These are phyloP conservation scores for Netelia virgata DNA, from an alignment of 2,888 invertebrate genomes.

Conservation along the genomic window DNA sequence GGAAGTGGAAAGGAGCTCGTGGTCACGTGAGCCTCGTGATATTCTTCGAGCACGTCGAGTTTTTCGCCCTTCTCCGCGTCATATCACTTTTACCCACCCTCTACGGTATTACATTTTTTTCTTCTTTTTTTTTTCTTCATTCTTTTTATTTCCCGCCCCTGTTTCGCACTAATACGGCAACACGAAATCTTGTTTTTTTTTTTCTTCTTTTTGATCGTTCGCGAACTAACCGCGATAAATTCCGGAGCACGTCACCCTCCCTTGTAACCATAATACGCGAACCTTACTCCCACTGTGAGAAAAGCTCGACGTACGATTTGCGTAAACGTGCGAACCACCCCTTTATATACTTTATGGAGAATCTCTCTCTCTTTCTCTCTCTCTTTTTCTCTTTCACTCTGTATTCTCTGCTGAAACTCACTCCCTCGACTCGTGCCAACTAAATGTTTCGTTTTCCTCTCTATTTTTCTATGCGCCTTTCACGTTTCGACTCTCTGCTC, in stretches of 20 bases:
- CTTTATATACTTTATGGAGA: conserved; percentile 40
- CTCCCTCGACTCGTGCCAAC: not conserved
- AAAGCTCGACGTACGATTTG: conserved; percentile 73
- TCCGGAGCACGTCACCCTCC: conserved; percentile 61
- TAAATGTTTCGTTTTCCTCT: conserved; percentile 11
- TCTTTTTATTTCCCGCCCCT: conserved; percentile 25
- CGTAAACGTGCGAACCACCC: conserved; percentile 73
- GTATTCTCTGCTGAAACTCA: conserved; percentile 16
- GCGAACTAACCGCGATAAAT: conserved; percentile 67
- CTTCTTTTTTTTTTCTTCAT: not conserved
- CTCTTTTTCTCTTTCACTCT: too few species aligned
- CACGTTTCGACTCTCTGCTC: conserved; percentile 27
- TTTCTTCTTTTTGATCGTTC: conserved; percentile 20
- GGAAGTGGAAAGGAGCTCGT: conserved; percentile 40
- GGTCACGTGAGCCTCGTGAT: conserved; percentile 69
- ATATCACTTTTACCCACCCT: conserved; percentile 51
- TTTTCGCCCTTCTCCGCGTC: conserved; percentile 20
- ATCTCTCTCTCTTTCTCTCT: too few species aligned
- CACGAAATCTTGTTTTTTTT: too few species aligned
- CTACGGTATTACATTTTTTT: conserved; percentile 45
- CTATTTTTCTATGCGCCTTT: not conserved
- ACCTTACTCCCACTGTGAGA: conserved; percentile 1
- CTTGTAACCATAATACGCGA: conserved; percentile 40
- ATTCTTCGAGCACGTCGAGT: conserved; percentile 25
- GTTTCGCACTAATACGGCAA: not conserved